These are phyloP conservation scores for Arothron firmamentum DNA, from an alignment of 2,113 vertebrate species.

Conservation along the genomic window DNA sequence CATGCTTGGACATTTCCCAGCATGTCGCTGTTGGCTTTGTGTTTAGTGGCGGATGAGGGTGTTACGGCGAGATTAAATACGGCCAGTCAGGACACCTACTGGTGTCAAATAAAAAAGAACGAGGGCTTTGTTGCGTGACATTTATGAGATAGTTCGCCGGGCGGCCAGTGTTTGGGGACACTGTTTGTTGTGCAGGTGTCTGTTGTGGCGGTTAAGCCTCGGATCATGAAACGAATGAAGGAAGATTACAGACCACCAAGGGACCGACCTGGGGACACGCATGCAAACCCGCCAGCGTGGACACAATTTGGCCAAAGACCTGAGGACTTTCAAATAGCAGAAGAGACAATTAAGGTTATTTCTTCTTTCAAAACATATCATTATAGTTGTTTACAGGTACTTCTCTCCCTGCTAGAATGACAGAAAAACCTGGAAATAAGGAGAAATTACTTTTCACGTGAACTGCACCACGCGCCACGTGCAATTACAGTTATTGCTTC, in stretches of 20 bases:
- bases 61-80: slow-evolving; percentile 63
- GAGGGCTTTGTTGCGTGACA: slow-evolving; percentile 50
- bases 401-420: background rate
- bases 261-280: background rate
- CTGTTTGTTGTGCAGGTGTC: slow-evolving; percentile 46
- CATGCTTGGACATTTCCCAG: slow-evolving; percentile 33
- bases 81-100: slow-evolving; percentile 52
- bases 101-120: slow-evolving; percentile 69
- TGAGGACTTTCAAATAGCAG: no score
- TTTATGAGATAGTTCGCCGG: slow-evolving; percentile 56
- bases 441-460: background rate
- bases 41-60: slow-evolving; percentile 59
- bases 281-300: no score
- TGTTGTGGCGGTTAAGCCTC: slow-evolving; percentile 24
- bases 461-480: background rate
- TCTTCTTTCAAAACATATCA: background rate
- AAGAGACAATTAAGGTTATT: no score
- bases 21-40: slow-evolving; percentile 37
- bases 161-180: slow-evolving; percentile 44
- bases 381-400: background rate
- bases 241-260: slow-evolving; percentile 4
- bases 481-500: background rate
- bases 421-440: background rate
- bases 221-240: slow-evolving; percentile 34
- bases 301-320: no score